Evolutionary conservation across 1,140 invertebrate species (phyloP), one percentile per base, ranked within the genome.

Genomic region (Drosophila bipectinata): DNA sequence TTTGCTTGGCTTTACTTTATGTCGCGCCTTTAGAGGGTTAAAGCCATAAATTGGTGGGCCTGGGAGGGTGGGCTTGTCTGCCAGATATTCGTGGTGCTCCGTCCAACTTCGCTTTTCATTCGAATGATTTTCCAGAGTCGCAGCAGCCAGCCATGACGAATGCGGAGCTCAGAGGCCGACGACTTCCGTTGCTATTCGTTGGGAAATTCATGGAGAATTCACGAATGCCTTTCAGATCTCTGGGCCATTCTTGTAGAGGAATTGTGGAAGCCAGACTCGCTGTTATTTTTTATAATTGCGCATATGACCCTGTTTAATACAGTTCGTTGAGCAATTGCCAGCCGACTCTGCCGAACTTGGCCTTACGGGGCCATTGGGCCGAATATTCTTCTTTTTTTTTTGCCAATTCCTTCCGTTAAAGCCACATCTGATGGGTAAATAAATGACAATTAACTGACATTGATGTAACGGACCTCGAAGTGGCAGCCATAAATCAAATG

Each of bases 241-340:
- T 24, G 56, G 45, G 12, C 45, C 32, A 53, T 59, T 66, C 68
- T 69, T 77, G 58, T 75, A 15, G 21, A 34, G 44, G 44, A 45
- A 49, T 49, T 48, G n/a, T 8, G 30, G 30, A 37, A 48, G 44
- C 56, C 44, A 48, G 44, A 60, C 14, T 57, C 59, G 47, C 51
- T 66, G 73, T 77, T 85, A 81, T 81, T 85, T 78, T 87, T 69
- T 87, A 87, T 87, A 87, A 87, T 87, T 87, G 82, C 69, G 82
- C 82, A 87, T 81, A 87, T 87, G 82, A 87, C 82, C 82, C 82
- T 81, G 82, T 79, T 87, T 87, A 87, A 76, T 87, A 87, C 82
- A 87, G 82, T 87, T 87, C 82, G 75, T 61, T 78, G 82, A 63
- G 73, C 82, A 87, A 87, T 82, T 68, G 26, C 56, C 59, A 68